phyloP scores from a whole-genome alignment of 2,888 invertebrate genomes.

The Drosophila eohydei region DNA sequence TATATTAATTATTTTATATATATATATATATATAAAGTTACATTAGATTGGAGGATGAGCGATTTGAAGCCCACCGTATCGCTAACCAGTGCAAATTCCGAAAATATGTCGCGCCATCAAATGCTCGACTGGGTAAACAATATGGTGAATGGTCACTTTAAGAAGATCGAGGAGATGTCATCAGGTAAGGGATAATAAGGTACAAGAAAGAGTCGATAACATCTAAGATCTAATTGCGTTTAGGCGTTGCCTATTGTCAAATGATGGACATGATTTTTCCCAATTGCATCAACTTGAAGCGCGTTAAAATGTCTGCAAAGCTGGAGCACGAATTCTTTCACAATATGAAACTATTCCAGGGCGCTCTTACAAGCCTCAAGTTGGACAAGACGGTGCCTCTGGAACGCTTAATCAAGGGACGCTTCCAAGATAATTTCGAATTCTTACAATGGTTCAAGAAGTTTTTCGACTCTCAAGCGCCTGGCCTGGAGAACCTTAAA shows the following conservation, averaged over 20 bases:
- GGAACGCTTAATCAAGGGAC: slow-evolving; percentile 93
- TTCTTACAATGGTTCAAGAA: slow-evolving; percentile 99
- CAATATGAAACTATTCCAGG: slow-evolving; percentile 99
- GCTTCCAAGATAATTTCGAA: slow-evolving; percentile 99
- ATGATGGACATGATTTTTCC: slow-evolving; percentile 99
- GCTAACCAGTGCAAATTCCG: slow-evolving; percentile 85
- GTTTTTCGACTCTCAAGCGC: slow-evolving; percentile 99
- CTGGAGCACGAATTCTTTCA: slow-evolving; percentile 99
- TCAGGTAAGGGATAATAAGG: slow-evolving; percentile 86
- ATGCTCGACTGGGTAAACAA: slow-evolving; percentile 99
- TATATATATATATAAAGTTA: neutral
- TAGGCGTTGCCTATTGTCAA: slow-evolving; percentile 98
- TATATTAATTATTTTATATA: no score
- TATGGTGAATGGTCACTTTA: slow-evolving; percentile 94
- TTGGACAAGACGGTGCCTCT: slow-evolving; percentile 91
- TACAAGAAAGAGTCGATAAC: neutral
- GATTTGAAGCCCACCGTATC: slow-evolving; percentile 70
- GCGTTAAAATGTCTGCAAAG: slow-evolving; percentile 98
- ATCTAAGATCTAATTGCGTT: neutral
- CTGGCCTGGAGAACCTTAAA: slow-evolving; percentile 88
- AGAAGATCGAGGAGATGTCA: slow-evolving; percentile 98
- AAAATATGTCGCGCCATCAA: slow-evolving; percentile 98
- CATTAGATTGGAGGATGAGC: slow-evolving; percentile 32
- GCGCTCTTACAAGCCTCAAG: slow-evolving; percentile 96
- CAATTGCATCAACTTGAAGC: slow-evolving; percentile 92